phyloP scores from a whole-genome alignment of 2,797 vertebrate genomes.

The Diglossa cyanea region DNA sequence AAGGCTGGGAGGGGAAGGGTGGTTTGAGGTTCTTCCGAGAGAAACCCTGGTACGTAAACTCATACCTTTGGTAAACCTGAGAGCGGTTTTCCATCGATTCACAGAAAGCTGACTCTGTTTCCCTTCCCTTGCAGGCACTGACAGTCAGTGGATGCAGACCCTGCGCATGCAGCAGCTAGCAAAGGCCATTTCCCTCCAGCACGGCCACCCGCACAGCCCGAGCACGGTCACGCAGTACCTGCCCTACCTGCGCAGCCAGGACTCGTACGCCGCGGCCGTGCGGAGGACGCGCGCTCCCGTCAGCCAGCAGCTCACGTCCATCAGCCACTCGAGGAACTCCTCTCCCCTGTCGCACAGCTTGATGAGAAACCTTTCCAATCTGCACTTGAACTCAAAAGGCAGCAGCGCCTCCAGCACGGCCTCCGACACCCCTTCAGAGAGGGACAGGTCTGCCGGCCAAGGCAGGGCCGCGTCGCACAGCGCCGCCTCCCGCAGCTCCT shows the following conservation, averaged over 20 bases:
- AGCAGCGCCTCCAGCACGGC: slow-evolving; percentile 92
- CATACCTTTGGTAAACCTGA: neutral
- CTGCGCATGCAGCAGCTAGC: slow-evolving; percentile 83
- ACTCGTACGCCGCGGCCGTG: slow-evolving; percentile 88
- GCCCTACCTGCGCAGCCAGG: slow-evolving; percentile 82
- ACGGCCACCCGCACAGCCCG: slow-evolving; percentile 78
- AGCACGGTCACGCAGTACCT: slow-evolving; percentile 83
- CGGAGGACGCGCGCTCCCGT: slow-evolving; percentile 78
- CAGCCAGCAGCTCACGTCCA: slow-evolving; percentile 76
- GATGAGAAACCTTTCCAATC: slow-evolving; percentile 80
- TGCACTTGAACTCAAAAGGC: slow-evolving; percentile 90
- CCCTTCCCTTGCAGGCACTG: slow-evolving; percentile 78
- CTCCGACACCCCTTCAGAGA: slow-evolving; percentile 84
- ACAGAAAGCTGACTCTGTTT: neutral
- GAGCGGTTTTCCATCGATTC: neutral
- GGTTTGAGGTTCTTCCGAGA: neutral
- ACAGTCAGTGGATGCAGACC: slow-evolving; percentile 85
- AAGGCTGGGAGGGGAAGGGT: neutral
- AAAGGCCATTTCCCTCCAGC: slow-evolving; percentile 69
- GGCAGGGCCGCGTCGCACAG: slow-evolving; percentile 61
- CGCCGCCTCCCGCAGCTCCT: slow-evolving; percentile 70
- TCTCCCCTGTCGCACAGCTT: slow-evolving; percentile 84
- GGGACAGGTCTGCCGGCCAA: slow-evolving; percentile 76
- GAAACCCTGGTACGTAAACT: neutral
- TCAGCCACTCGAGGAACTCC: slow-evolving; percentile 84